phyloP scores from a whole-genome alignment of 2,113 vertebrate genomes.

The Campylomormyrus tamandua region DNA sequence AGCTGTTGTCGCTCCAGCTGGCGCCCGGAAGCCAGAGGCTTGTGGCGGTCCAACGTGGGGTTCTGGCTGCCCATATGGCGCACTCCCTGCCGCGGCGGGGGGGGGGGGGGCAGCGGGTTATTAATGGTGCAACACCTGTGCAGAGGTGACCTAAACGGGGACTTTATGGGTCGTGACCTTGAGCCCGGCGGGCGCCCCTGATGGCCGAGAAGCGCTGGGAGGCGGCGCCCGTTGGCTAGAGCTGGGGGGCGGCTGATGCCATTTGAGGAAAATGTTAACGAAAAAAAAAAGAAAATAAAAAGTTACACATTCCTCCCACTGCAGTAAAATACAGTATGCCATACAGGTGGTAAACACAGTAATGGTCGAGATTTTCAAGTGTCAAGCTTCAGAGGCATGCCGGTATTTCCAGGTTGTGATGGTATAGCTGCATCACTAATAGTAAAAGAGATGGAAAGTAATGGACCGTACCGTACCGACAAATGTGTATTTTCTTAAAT shows the following conservation, averaged over 20 bases:
- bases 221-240: too few relatives aligned
- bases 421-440: neutral
- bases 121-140: neutral
- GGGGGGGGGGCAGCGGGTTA: neutral
- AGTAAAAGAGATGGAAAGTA: neutral
- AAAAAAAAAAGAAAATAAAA: neutral
- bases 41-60: neutral
- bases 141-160: neutral
- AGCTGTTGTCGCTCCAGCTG: neutral
- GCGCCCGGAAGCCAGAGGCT: neutral
- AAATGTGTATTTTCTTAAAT: neutral
- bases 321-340: neutral
- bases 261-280: neutral
- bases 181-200: neutral
- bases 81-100: neutral
- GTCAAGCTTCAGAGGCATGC: neutral
- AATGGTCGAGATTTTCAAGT: neutral
- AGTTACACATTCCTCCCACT: neutral
- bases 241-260: neutral
- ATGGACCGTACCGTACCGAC: neutral
- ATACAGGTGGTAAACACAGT: neutral
- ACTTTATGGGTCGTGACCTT: neutral
- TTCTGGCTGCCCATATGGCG: neutral
- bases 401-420: neutral
- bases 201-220: neutral